Evolutionary conservation across 2,888 invertebrate genomes (phyloP), one percentile per base, ranked within the genome.

Genomic region (Macrophya alboannulata): DNA sequence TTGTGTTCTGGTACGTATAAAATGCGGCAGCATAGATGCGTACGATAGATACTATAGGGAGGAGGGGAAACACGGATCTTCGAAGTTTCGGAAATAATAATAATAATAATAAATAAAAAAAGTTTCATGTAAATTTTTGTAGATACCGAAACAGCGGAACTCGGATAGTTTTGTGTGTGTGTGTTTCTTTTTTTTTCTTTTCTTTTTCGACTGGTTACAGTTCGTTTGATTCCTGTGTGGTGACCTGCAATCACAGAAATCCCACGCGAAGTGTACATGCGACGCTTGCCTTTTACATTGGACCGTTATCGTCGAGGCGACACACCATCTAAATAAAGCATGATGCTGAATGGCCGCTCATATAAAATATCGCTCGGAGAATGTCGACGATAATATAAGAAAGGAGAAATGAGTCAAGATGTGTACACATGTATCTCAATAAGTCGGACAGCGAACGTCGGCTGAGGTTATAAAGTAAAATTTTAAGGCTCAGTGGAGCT

Each of bases 1-100:
- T 71, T 68, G 71, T 83, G 68, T 51, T 31, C 71, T 83, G 83
- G 83, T 83, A 83, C 83, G 83, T 83, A 83, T 83, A 83, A 77
- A 81, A n/a, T 68, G 65, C 45, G 83, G 51, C 83, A 43, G 51
- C 68, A 17, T 83, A 71, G 45, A 65, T 62, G 59, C 68, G 21
- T 68, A 51, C 81, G 31, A 62, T 81, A 62, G 25, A 62, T 71
- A 40, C 48, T 83, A 68, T 31, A 31, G 25, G 17, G 21, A 81
- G 9, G 10, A 43, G n/a, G 31, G 71, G 51, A 68, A 10, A 83
- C 17, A n/a, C 68, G 68, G 48, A 81, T 81, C 81, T 81, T 62
- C 62, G 81, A 31, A 62, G 48, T 31, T 77, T 51, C n/a, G 8
- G 12, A 55, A 17, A 37, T 77, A 21, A 77, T 43, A 25, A 21